Evolutionary conservation across 2,888 invertebrate genomes (phyloP).

Genomic region (Dioctria linearis): DNA sequence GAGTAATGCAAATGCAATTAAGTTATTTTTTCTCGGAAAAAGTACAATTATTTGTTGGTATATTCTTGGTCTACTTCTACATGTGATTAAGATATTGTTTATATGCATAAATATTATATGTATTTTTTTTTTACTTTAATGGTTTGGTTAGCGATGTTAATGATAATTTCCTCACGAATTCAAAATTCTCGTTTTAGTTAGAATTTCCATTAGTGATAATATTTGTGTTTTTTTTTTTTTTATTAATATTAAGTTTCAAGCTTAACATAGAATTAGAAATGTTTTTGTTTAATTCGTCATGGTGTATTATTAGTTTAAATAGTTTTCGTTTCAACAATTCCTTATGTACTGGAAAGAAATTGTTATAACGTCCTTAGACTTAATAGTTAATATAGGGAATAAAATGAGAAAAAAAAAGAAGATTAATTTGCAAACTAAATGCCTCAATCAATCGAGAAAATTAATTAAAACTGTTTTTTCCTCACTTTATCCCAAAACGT

Average conservation of each 20-base stretch:
- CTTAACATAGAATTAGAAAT: slow-evolving; percentile 14
- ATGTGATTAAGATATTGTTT: slow-evolving; percentile 35
- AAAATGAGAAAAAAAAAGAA: slow-evolving; percentile 31
- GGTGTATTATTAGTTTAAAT: slow-evolving; percentile 22
- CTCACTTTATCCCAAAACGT: slow-evolving; percentile 16
- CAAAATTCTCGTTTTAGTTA: background rate
- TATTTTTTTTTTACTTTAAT: background rate
- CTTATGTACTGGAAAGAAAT: slow-evolving; percentile 32
- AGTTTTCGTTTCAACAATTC: background rate
- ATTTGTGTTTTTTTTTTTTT: background rate
- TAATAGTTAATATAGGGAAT: slow-evolving; percentile 23
- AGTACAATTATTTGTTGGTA: slow-evolving; percentile 39
- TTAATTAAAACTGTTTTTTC: slow-evolving; percentile 1
- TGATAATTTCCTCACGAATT: slow-evolving; percentile 48
- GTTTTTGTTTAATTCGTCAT: slow-evolving; percentile 20
- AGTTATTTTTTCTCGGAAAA: slow-evolving; percentile 49
- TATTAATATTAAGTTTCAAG: slow-evolving; percentile 40
- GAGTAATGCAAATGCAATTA: slow-evolving; percentile 25
- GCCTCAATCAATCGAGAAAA: slow-evolving; percentile 43
- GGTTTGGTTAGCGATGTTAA: slow-evolving; percentile 1
- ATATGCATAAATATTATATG: slow-evolving; percentile 17
- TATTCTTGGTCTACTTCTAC: slow-evolving; percentile 28
- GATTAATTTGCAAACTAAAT: slow-evolving; percentile 41
- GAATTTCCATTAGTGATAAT: background rate
- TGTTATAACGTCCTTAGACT: background rate